Base-by-base conservation (phyloP, 2,113 vertebrate species). In the Brachirus orientalis region DNA sequence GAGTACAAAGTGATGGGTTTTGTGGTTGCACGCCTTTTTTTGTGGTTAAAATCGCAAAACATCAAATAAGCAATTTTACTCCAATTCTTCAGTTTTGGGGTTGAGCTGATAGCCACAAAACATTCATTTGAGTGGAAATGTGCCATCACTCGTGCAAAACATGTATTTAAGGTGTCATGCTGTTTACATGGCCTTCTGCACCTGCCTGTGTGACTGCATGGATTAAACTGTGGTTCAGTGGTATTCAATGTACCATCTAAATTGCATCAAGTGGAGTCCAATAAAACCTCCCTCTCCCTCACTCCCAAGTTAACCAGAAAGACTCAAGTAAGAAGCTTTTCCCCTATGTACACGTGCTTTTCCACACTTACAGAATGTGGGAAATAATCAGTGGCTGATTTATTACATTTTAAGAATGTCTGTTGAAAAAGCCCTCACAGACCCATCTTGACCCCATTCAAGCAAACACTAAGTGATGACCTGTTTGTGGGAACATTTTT, bases 171-270 rank as follows among this genome's bases (percentile, higher is more conserved):
- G 56, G 75, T 66, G 52, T 73, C 64, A 63, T 56, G 71, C 67
- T 69, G 78, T 75, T 75, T 64, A 63, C 53, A 73, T 18, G 68
- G 68, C 72, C 69, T 60, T 48, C 44, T 63, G 72, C 70, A 61
- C 56, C 66, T 64, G 64, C 71, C 67, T 47, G 69, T 46, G 67
- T 16, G 60, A 70, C 63, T 76, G 41, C 37, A 52, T 16, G 63
- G 78, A 58, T 79, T 67, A 73, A n/a, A 28, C 14, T 46, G 35
- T 7, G 46, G 17, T 36, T 63, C 69, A 33, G 60, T 45, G 10
- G 50, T 43, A 36, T 55, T 76, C 55, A 48, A n/a, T 43, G 56
- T 56, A 16, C 10, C 11, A 10, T 46, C 40, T 10, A 63, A 69
- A 59, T 63, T 55, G 44, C 48, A 57, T 2, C 16, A 36, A 59